A percentile compares a stretch with the other conserved stretches of the same genome.
Conservation (phyloP, 1,140 invertebrate species). For the Lasioglossum albipes region DNA sequence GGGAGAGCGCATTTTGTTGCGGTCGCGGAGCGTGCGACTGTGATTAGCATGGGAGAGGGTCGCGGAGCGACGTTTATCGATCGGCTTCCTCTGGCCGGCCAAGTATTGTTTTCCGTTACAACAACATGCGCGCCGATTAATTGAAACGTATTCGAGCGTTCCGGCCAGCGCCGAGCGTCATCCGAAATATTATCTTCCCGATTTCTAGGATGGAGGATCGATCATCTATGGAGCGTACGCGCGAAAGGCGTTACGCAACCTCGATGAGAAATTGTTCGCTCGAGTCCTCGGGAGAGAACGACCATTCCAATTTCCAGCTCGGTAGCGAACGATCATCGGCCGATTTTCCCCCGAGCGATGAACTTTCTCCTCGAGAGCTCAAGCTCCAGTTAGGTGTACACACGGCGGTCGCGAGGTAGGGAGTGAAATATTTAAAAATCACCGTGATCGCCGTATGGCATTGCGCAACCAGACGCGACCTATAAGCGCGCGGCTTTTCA, state of each 20-base stretch:
- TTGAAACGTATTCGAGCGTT: constrained; percentile 11
- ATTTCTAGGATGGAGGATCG: not conserved
- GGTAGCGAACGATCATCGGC: constrained; percentile 39
- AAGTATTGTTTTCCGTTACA: not conserved
- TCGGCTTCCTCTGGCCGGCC: not conserved
- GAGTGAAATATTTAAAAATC: constrained; percentile 56
- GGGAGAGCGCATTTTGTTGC: not conserved
- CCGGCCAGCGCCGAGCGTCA: not conserved
- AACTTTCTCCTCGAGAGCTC: constrained; percentile 52
- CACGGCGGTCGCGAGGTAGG: not conserved
- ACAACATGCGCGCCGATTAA: not conserved
- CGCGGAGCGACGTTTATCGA: constrained; percentile 17
- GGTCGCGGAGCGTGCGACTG: not conserved
- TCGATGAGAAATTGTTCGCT: not conserved
- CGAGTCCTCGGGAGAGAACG: not conserved
- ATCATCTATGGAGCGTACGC: not conserved
- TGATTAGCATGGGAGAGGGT: constrained; percentile 17
- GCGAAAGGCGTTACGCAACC: not conserved
- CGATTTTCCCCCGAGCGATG: constrained; percentile 47
- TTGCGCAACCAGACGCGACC: constrained; percentile 47
- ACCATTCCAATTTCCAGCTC: constrained; percentile 35
- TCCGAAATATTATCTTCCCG: not conserved
- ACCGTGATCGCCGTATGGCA: constrained; percentile 10
- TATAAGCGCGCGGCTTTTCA: constrained; percentile 7
- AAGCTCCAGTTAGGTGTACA: not conserved